Percentiles rank a stretch among this genome's conserved stretches.
phyloP scores from a whole-genome alignment of 2,113 vertebrate genomes.

The Aviceda subcristata region DNA sequence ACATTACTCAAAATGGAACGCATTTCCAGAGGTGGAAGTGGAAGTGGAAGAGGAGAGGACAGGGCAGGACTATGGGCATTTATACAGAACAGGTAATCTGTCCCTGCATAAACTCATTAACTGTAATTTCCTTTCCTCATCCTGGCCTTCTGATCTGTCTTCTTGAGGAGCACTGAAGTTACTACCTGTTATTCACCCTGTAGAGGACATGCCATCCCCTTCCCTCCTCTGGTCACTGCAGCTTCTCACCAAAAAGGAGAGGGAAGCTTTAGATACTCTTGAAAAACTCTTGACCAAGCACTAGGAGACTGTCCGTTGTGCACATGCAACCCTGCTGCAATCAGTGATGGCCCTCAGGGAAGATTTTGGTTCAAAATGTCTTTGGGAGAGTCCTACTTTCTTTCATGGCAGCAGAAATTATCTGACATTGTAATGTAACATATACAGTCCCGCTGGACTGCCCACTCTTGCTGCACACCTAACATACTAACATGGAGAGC shows the following conservation, averaged over 20 bases:
- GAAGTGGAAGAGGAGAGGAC: no score
- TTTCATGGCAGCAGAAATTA: not conserved
- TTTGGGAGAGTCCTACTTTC: not conserved
- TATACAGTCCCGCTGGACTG: not conserved
- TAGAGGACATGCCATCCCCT: not conserved
- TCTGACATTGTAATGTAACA: not conserved
- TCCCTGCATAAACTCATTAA: not conserved
- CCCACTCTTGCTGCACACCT: not conserved
- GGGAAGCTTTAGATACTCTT: not conserved
- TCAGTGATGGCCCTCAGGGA: not conserved
- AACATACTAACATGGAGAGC: fast-evolving
- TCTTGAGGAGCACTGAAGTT: not conserved
- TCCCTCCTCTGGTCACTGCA: not conserved
- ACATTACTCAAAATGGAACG: not conserved
- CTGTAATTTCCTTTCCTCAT: not conserved
- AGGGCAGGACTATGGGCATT: not conserved
- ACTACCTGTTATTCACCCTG: not conserved
- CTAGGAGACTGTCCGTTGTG: not conserved
- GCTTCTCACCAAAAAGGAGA: not conserved
- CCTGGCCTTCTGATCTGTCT: not conserved
- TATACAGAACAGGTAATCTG: not conserved
- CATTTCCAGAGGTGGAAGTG: not conserved
- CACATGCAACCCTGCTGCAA: not conserved
- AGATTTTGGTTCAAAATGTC: not conserved
- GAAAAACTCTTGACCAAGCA: not conserved